phyloP scores from a whole-genome alignment of 2,797 vertebrate species.

The Nannoperca australis region DNA sequence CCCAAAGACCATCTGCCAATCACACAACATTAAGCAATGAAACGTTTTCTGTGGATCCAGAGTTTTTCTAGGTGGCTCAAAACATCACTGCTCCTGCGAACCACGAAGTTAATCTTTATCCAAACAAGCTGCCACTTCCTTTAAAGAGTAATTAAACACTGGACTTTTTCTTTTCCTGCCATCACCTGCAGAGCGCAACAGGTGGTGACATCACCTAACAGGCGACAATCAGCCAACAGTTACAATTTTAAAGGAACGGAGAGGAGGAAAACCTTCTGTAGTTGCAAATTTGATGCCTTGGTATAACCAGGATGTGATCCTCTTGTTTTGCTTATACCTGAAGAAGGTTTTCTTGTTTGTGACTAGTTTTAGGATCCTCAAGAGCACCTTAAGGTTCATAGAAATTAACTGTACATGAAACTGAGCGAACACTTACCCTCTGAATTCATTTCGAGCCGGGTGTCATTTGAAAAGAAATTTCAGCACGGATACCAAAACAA shows the following conservation, averaged over 20 bases:
- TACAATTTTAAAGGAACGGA: background rate
- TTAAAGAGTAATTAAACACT: conserved; percentile 25
- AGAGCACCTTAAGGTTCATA: too few relatives aligned
- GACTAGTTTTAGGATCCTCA: too few relatives aligned
- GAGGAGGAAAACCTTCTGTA: background rate
- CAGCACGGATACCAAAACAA: too few relatives aligned
- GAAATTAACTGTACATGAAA: too few relatives aligned
- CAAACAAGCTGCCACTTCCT: conserved; percentile 18
- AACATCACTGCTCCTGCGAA: background rate
- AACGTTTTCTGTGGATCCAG: background rate
- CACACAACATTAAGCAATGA: background rate
- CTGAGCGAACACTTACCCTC: too few relatives aligned
- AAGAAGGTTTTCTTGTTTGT: background rate
- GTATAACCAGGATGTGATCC: background rate
- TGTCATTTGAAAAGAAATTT: too few relatives aligned
- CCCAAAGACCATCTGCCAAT: background rate
- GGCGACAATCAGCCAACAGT: background rate
- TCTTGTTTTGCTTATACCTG: background rate
- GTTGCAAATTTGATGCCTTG: background rate
- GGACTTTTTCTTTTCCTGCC: background rate
- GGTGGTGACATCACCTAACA: conserved; percentile 16
- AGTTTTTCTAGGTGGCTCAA: background rate
- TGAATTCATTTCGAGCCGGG: too few relatives aligned
- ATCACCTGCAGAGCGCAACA: conserved; percentile 15
- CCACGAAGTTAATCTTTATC: conserved; percentile 24